Percentiles rank a stretch among this genome's conserved stretches.
These are phyloP conservation scores for Augiades crinisus DNA, from an alignment of 2,888 invertebrate species.

Conservation along the genomic window DNA sequence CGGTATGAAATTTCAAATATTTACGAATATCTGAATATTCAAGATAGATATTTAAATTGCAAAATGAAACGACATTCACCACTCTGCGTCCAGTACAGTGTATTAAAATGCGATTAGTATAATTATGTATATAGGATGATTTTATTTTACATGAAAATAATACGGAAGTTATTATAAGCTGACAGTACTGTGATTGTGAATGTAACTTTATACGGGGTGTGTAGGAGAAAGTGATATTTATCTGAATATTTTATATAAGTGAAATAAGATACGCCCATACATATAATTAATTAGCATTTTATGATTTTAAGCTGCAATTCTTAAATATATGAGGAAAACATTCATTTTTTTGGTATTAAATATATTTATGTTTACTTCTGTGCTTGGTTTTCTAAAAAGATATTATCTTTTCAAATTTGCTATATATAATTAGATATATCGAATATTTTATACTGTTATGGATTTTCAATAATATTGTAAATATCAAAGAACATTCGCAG, in stretches of 20 bases:
- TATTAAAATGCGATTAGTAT: constrained; percentile 25
- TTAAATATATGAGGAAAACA: too few relatives aligned
- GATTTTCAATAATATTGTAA: too few relatives aligned
- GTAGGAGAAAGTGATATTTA: constrained; percentile 17
- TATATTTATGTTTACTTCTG: too few relatives aligned
- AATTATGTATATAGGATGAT: constrained; percentile 31
- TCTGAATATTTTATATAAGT: neutral
- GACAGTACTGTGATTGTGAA: neutral
- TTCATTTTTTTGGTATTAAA: too few relatives aligned
- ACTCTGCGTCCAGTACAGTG: constrained; percentile 3
- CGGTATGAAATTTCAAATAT: constrained; percentile 12
- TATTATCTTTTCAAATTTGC: too few relatives aligned
- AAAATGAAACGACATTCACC: constrained; percentile 35
- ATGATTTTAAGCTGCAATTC: too few relatives aligned
- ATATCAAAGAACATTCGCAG: too few relatives aligned
- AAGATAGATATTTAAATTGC: constrained; percentile 32
- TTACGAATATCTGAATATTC: constrained; percentile 17
- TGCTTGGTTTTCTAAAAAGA: too few relatives aligned
- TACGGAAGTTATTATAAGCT: constrained; percentile 13
- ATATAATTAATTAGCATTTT: too few relatives aligned
- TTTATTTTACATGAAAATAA: constrained; percentile 20
- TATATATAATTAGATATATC: too few relatives aligned
- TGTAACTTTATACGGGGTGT: constrained; percentile 7
- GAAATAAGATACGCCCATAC: neutral
- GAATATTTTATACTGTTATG: too few relatives aligned